Evolutionary conservation across 2,888 invertebrate species (phyloP), one percentile per base, ranked within the genome.

Genomic region (Folsomia candida): DNA sequence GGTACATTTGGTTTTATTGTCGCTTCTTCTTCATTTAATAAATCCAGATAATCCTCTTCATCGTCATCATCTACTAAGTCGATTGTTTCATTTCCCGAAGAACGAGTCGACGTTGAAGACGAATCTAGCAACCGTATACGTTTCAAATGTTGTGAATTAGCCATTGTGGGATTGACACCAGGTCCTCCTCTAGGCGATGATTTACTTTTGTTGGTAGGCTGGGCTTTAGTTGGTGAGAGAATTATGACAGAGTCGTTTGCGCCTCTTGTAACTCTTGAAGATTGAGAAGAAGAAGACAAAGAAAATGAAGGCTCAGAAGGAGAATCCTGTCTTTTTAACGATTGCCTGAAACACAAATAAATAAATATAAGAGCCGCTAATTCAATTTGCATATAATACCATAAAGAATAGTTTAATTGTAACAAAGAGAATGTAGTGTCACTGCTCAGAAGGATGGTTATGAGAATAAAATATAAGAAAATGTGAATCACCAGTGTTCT

Each of bases 61-160:
- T 62, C 62, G 26, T 65, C 65, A 18, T 51, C 65, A n/a, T 65
- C 65, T 3, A 26, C 51, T 9, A 65, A 51, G 24, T 65, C 65
- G 51, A 65, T 65, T 26, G 54, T 65, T 51, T 51, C 51, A 24
- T 60, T 60, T 47, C 6, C 6, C 6, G 54, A 54, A 4, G 54
- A 54, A 20, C 20, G 22, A 22, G 54, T 20, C 22, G 54, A 20
- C 18, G 54, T 54, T 54, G 54, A 54, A 4, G 54, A 22, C 4
- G 54, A 54, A 22, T 54, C n/a, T 14, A 22, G 6, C 4, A 54
- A n/a, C 20, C 54, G 54, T 22, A n/a, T 4, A 4, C 54, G 6
- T 6, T n/a, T 14, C n/a, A 20, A n/a, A 37, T 14, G 37, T 37
- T 37, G 37, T 37, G 37, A 4, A 9, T 37, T 37, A 37, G 37